These are phyloP conservation scores for Sinonovacula constricta DNA, from an alignment of 1,140 invertebrate genomes.

Conservation along the genomic window DNA sequence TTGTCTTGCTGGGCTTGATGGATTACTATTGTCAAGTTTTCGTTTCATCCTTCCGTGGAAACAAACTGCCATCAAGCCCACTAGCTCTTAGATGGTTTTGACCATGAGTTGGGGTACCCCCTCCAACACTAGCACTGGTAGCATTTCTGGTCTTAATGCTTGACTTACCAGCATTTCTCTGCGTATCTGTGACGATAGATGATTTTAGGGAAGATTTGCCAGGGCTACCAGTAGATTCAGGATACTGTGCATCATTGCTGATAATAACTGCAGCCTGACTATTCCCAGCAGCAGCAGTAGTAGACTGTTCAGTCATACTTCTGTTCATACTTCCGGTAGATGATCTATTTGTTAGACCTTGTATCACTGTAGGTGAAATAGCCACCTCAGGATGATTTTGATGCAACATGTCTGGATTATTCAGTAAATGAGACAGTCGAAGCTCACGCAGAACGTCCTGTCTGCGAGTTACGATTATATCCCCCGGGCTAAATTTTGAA, in stretches of 20 bases:
- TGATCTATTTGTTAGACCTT: not conserved
- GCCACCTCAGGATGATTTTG: not conserved
- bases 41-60: not conserved
- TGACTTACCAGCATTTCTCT: no score
- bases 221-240: no score
- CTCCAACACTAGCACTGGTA: no score
- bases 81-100: no score
- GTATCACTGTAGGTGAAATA: not conserved
- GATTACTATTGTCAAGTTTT: not conserved
- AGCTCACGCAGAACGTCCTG: conserved; percentile 43
- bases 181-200: no score
- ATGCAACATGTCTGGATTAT: conserved; percentile 13
- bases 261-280: not conserved
- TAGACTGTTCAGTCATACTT: not conserved
- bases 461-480: conserved; percentile 30
- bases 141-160: no score
- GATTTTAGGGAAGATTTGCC: no score
- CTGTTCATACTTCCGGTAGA: not conserved
- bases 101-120: no score
- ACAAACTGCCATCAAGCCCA: no score
- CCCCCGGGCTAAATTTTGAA: conserved; percentile 23
- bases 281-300: not conserved
- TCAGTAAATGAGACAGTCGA: conserved; percentile 40
- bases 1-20: not conserved
- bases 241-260: not conserved